Conservation (phyloP, 2,113 vertebrate species). For the Pelodiscus sinensis region DNA sequence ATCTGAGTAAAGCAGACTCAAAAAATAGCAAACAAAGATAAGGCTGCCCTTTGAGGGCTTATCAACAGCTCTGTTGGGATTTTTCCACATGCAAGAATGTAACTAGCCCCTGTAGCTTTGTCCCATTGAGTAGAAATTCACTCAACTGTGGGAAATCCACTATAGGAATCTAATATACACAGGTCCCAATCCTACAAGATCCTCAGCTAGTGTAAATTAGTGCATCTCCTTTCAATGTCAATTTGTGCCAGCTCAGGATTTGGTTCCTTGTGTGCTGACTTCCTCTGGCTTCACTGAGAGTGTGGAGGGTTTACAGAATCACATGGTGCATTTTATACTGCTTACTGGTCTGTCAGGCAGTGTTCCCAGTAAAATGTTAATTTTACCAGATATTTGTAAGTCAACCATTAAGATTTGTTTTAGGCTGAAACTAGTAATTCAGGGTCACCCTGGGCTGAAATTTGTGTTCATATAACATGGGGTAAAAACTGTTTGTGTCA, state of each 20-base stretch:
- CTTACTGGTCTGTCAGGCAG: fast-evolving
- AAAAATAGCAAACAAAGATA: not conserved
- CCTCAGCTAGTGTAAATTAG: not conserved
- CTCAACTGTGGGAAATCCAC: not conserved
- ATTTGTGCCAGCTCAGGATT: not conserved
- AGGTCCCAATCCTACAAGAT: not conserved
- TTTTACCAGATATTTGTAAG: not conserved
- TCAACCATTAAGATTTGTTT: not conserved
- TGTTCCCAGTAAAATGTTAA: not conserved
- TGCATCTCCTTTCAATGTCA: not conserved
- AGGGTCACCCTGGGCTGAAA: not conserved
- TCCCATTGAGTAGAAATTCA: not conserved
- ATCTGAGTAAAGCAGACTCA: not conserved
- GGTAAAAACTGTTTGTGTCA: not conserved
- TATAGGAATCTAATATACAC: not conserved
- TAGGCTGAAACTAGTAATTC: not conserved
- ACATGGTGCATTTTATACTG: not conserved
- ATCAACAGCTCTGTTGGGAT: not conserved
- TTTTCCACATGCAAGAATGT: not conserved
- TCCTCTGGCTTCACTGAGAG: not conserved
- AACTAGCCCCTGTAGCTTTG: not conserved
- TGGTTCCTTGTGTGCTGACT: not conserved
- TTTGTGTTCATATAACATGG: not conserved
- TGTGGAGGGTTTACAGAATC: not conserved
- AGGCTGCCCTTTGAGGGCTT: not conserved